Percentiles rank a stretch among this genome's conserved stretches.
These are phyloP conservation scores for Pogonocherus hispidulus DNA, from an alignment of 2,888 invertebrate species.

Conservation along the genomic window DNA sequence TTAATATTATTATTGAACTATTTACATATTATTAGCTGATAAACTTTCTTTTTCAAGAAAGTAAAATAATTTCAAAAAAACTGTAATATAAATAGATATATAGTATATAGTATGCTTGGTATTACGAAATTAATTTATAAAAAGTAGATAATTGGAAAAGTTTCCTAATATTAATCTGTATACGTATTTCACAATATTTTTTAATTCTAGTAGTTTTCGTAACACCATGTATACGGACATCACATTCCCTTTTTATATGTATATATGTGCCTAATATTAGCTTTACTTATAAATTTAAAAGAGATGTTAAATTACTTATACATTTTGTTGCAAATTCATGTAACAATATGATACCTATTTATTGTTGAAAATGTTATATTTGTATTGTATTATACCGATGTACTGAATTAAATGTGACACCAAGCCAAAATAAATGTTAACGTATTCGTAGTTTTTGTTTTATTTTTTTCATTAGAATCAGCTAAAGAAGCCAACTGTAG, in stretches of 20 bases:
- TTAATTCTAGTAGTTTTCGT: neutral
- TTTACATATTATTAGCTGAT: neutral
- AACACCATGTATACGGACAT: conserved; percentile 35
- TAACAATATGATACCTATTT: conserved; percentile 42
- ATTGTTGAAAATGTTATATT: conserved; percentile 65
- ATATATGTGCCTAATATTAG: conserved; percentile 67
- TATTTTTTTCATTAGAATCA: neutral
- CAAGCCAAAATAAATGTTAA: conserved; percentile 67
- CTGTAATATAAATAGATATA: conserved; percentile 4
- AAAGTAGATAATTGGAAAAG: neutral
- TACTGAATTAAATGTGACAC: conserved; percentile 69
- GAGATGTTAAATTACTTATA: conserved; percentile 37
- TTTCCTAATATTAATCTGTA: neutral
- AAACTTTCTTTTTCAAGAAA: neutral
- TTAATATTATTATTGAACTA: neutral
- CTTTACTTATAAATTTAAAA: conserved; percentile 51
- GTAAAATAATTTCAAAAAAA: neutral
- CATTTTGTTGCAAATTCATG: conserved; percentile 48
- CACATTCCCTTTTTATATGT: conserved; percentile 56
- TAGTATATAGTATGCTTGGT: neutral
- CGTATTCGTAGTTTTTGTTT: conserved; percentile 48
- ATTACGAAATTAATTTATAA: neutral
- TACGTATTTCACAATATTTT: no score
- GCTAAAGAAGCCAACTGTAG: no score
- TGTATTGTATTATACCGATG: conserved; percentile 62